Evolutionary conservation across 2,797 vertebrate species (phyloP).

Genomic region (Sebastiscus albofasciatus): DNA sequence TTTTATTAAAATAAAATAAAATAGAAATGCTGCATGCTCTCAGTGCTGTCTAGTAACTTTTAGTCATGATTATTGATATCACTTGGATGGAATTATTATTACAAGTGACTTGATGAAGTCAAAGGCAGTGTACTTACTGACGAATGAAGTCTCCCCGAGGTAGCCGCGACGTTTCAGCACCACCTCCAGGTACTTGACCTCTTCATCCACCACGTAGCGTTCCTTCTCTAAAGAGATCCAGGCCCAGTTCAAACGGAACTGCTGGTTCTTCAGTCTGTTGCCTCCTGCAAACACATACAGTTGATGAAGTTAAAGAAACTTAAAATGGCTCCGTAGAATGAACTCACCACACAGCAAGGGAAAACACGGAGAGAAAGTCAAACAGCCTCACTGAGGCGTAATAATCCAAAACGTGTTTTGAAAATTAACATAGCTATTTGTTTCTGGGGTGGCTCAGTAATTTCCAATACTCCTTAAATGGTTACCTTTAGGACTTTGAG

Average conservation of each 20-base stretch:
- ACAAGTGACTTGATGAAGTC: not conserved
- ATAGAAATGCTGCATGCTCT: not conserved
- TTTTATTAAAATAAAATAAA: not conserved
- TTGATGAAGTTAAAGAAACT: not conserved
- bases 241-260: constrained; percentile 93
- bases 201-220: constrained; percentile 90
- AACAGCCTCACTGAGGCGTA: not conserved
- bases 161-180: constrained; percentile 91
- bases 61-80: not conserved
- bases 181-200: constrained; percentile 90
- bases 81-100: not conserved
- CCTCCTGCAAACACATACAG: constrained; percentile 83
- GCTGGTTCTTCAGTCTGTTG: constrained; percentile 91
- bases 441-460: not conserved
- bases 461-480: constrained; percentile 18
- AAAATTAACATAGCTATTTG: constrained; percentile 11
- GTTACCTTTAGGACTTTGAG: constrained; percentile 35
- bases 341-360: not conserved
- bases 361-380: constrained; percentile 1
- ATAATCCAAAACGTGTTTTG: constrained; percentile 9
- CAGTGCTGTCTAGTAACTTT: not conserved
- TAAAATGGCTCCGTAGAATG: not conserved
- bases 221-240: constrained; percentile 96
- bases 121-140: constrained; percentile 86
- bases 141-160: constrained; percentile 94